Conservation (phyloP, 92 coral and sea anemone genomes). For the Porites rus region DNA sequence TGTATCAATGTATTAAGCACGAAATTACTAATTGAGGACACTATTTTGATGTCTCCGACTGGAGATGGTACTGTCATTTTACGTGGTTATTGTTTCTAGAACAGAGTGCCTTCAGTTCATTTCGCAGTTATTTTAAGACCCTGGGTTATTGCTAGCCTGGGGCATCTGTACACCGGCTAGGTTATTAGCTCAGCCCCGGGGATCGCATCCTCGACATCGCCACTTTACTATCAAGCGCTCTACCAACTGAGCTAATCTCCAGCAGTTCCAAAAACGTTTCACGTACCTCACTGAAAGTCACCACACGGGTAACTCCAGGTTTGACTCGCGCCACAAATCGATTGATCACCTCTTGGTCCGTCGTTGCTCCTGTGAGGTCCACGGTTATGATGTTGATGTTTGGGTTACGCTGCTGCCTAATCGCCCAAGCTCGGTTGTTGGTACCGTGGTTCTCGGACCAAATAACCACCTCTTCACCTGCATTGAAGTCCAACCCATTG, state of each 20-base stretch:
- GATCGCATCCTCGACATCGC: too few species aligned
- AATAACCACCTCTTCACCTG: slow-evolving; percentile 50
- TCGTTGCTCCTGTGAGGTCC: slow-evolving; percentile 25
- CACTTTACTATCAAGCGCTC: too few species aligned
- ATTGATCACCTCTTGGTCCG: slow-evolving; percentile 15
- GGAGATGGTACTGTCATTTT: too few species aligned
- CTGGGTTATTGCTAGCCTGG: too few species aligned
- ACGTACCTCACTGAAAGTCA: neutral
- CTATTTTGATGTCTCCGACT: too few species aligned
- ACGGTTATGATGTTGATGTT: neutral
- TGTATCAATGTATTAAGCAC: too few species aligned
- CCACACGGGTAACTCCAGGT: neutral
- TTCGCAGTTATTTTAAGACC: too few species aligned
- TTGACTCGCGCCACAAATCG: neutral
- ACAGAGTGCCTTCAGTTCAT: too few species aligned
- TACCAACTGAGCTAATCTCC: neutral
- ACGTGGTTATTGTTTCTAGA: too few species aligned
- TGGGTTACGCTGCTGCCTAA: neutral
- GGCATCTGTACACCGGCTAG: too few species aligned
- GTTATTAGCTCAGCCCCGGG: too few species aligned
- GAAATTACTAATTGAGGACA: too few species aligned
- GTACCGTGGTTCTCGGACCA: slow-evolving; percentile 68
- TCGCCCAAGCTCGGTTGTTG: slow-evolving; percentile 48
- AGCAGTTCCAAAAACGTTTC: neutral
- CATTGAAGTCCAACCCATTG: slow-evolving; percentile 50